phyloP scores from a whole-genome alignment of 2,888 invertebrate species.

The Phyto melanocephala region DNA sequence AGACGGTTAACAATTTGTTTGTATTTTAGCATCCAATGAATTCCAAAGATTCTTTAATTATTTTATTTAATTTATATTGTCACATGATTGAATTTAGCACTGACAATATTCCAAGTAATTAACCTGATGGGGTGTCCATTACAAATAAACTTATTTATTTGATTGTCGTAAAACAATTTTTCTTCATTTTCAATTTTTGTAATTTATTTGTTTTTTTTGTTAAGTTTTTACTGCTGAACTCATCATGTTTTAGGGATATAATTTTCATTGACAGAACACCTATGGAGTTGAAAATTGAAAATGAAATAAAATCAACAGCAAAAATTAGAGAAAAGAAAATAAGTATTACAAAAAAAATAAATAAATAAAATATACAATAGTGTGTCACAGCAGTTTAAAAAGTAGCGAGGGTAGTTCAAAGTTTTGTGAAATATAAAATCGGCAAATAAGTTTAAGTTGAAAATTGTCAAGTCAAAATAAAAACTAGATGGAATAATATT shows the following conservation, averaged over 20 bases:
- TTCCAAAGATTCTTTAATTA: neutral
- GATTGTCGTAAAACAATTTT: slow-evolving; percentile 20
- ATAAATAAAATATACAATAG: no score
- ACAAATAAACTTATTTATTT: neutral
- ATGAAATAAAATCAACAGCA: no score
- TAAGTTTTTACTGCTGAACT: neutral
- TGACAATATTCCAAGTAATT: slow-evolving; percentile 43
- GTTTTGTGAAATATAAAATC: no score
- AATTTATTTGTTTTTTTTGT: neutral
- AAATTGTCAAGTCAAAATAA: no score
- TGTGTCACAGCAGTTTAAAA: no score
- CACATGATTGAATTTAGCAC: slow-evolving; percentile 20
- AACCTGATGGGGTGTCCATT: slow-evolving; percentile 44
- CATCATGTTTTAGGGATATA: neutral
- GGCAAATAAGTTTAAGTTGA: no score
- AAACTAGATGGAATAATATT: no score
- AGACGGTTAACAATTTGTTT: slow-evolving; percentile 20
- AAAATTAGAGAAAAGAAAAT: no score
- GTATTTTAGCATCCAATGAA: neutral
- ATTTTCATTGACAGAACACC: slow-evolving; percentile 13
- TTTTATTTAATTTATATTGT: slow-evolving; percentile 38
- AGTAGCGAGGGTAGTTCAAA: no score
- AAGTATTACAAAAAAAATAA: no score
- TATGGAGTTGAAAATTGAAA: slow-evolving; percentile 43
- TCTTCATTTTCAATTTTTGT: slow-evolving; percentile 31